Base-by-base conservation (phyloP, 2,888 invertebrate species). In the Blomia tropicalis region DNA sequence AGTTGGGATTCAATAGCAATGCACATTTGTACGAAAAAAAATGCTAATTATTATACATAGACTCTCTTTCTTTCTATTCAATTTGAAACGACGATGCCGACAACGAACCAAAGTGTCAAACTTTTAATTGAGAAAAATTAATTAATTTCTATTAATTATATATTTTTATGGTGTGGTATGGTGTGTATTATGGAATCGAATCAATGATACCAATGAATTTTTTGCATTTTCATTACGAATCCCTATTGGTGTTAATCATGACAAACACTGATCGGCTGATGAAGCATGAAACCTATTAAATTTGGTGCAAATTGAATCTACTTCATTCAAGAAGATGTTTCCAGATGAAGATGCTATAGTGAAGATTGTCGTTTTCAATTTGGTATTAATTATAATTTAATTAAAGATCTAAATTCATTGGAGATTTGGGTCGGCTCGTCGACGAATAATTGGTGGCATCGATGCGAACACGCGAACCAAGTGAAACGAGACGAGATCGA, bases 401-500 rank as follows among this genome's bases (percentile, higher is more conserved):
- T 47, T 47, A 47, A 47, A 47, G 51, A n/a, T n/a, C 51, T n/a
- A 47, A 47, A 47, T 47, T 47, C 51, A 47, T 47, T 47, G 51
- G 51, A 47, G 51, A 47, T 47, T 47, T 47, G 51, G 36, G 17
- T 36, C 7, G 36, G 36, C 7, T 7, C 51, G 51, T 11, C 41
- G 51, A 47, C 7, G 17, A 11, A 36, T 36, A 36, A 36, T 36
- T 36, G 36, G 17, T 36, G 7, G 36, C 36, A 36, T 11, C 36
- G 7, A 17, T 36, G 7, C n/a, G n/a, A n/a, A n/a, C n/a, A n/a
- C n/a, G n/a, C n/a, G n/a, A n/a, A n/a, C n/a, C n/a, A n/a, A n/a
- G n/a, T n/a, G n/a, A n/a, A n/a, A n/a, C n/a, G n/a, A n/a, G n/a
- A n/a, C n/a, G n/a, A n/a, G n/a, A n/a, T n/a, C n/a, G n/a, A n/a